These are phyloP conservation scores for Chaenogobius annularis DNA, from an alignment of 2,113 vertebrate species.

Conservation along the genomic window DNA sequence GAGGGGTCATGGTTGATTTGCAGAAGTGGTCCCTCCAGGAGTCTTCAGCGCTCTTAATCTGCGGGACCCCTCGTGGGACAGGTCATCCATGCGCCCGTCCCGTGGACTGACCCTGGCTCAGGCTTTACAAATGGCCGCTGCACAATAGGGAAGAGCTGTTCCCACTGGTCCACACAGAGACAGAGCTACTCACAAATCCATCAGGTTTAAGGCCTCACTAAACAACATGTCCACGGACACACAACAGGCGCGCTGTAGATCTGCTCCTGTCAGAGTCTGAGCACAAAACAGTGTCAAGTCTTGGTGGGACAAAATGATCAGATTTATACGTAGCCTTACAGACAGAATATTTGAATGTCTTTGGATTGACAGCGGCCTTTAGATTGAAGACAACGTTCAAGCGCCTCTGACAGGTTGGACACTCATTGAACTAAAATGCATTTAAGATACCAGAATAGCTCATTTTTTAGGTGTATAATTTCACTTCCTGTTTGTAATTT, in stretches of 20 bases:
- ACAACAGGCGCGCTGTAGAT: not conserved
- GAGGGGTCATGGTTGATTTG: constrained; percentile 44
- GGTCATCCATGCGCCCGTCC: constrained; percentile 35
- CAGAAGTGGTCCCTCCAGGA: constrained; percentile 22
- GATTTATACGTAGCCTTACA: no score
- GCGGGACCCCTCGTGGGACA: constrained; percentile 44
- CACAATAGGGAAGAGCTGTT: constrained; percentile 22
- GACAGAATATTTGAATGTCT: no score
- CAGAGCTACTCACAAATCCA: not conserved
- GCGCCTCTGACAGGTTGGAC: no score
- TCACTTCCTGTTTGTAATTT: no score
- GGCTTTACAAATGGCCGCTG: constrained; percentile 50
- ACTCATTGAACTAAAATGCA: no score
- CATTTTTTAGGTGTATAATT: no score
- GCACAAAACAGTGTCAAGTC: no score
- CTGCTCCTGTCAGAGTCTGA: not conserved
- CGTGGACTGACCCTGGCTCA: constrained; percentile 17
- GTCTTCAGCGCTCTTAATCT: constrained; percentile 43
- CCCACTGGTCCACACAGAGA: not conserved
- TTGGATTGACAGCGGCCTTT: no score
- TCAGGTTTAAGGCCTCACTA: constrained; percentile 14
- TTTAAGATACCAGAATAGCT: no score
- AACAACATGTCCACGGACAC: constrained; percentile 1
- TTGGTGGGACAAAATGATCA: not conserved
- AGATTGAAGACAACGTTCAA: no score